phyloP scores from a whole-genome alignment of 2,888 invertebrate genomes.

The Malthinus flaveolus region DNA sequence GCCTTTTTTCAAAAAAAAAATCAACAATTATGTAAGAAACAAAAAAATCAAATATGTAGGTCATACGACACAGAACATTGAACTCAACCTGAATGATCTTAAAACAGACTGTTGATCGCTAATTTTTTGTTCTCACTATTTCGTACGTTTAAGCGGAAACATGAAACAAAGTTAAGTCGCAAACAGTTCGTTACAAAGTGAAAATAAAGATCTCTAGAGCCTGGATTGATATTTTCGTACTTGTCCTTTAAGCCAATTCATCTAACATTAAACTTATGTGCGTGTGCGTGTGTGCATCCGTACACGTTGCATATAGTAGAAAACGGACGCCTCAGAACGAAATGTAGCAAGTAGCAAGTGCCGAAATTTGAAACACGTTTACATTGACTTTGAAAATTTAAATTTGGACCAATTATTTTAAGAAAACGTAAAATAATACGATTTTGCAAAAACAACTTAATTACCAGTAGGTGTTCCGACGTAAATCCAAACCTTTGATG shows the following conservation, averaged over 20 bases:
- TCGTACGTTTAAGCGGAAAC: constrained; percentile 8
- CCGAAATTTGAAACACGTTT: background rate
- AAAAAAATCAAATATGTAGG: constrained; percentile 18
- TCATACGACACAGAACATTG: constrained; percentile 24
- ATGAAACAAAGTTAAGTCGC: constrained; percentile 16
- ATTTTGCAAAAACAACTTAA: too few relatives aligned
- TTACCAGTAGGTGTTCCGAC: too few relatives aligned
- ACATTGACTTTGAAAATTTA: constrained; percentile 14
- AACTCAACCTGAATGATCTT: constrained; percentile 24
- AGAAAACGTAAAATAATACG: background rate
- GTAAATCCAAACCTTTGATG: too few relatives aligned
- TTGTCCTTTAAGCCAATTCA: constrained; percentile 14
- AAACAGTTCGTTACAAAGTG: constrained; percentile 12
- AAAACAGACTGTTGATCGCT: constrained; percentile 20
- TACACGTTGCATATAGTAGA: constrained; percentile 1
- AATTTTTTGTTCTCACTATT: constrained; percentile 19
- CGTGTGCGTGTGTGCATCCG: background rate
- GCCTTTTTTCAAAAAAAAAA: background rate
- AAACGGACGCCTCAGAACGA: background rate
- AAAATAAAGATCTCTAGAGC: constrained; percentile 15
- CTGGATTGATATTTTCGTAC: constrained; percentile 12
- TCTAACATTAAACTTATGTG: background rate
- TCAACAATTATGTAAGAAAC: constrained; percentile 5
- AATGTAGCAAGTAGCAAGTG: too few relatives aligned
- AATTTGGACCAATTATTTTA: background rate